A percentile compares a stretch with the other conserved stretches of the same genome.
Conservation (phyloP, 2,113 vertebrate genomes). For the Mionectes macconnelli region DNA sequence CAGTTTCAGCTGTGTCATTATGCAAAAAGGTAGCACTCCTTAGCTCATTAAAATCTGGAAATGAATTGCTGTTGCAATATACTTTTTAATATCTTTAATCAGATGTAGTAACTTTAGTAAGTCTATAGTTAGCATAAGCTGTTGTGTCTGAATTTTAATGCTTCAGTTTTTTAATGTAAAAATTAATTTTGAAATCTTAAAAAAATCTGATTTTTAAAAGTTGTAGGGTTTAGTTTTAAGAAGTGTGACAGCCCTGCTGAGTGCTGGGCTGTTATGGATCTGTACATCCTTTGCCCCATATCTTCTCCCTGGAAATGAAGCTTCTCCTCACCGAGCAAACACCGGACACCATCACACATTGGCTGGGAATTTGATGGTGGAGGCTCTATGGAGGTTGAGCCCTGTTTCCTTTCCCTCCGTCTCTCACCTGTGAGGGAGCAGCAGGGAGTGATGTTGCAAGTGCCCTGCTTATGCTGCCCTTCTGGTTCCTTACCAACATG, state of each 20-base stretch:
- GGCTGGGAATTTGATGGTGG: neutral
- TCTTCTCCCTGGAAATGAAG: neutral
- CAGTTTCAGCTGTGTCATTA: neutral
- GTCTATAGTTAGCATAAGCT: neutral
- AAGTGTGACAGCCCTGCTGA: neutral
- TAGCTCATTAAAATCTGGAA: neutral
- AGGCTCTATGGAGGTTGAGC: neutral
- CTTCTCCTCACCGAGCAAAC: neutral
- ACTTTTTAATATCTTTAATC: neutral
- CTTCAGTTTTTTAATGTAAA: neutral
- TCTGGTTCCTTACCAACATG: neutral
- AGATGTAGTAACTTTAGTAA: neutral
- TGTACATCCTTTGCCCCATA: neutral
- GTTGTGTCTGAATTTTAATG: neutral
- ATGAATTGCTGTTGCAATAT: neutral
- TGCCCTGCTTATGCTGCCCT: neutral
- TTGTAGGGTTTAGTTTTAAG: neutral
- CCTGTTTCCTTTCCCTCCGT: neutral
- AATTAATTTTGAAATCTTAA: neutral
- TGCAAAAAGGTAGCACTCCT: neutral
- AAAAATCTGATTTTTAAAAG: neutral
- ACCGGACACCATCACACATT: rapidly evolving
- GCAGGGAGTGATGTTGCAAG: rapidly evolving
- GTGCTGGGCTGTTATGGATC: neutral
- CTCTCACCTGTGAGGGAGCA: neutral